Percentiles rank a stretch among this genome's conserved stretches.
Evolutionary conservation across 2,797 vertebrate genomes (phyloP).

Genomic region (Betta splendens): DNA sequence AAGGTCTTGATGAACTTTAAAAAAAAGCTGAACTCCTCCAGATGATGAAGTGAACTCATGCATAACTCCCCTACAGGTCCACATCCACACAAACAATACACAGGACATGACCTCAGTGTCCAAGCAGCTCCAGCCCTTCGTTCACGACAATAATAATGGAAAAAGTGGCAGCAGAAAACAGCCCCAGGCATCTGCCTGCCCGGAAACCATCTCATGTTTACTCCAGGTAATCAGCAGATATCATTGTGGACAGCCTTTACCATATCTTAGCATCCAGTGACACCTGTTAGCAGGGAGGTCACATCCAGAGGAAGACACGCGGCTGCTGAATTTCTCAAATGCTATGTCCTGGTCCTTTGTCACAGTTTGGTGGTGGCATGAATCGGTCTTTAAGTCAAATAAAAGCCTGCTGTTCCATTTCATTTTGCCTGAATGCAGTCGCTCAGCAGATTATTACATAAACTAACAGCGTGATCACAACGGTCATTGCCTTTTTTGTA

Average conservation of each 20-base stretch:
- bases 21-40: not conserved
- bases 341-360: slow-evolving; percentile 38
- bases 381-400: slow-evolving; percentile 29
- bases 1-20: not conserved
- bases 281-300: slow-evolving; percentile 45
- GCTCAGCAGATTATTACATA: not conserved
- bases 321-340: slow-evolving; percentile 43
- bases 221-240: slow-evolving; percentile 33
- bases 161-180: slow-evolving; percentile 24
- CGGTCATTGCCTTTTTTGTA: not conserved
- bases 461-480: not conserved
- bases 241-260: slow-evolving; percentile 25
- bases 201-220: slow-evolving; percentile 14
- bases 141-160: slow-evolving; percentile 3
- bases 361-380: slow-evolving; percentile 11
- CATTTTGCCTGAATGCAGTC: not conserved
- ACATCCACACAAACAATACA: slow-evolving; percentile 7
- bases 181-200: slow-evolving; percentile 1
- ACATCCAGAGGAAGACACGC: slow-evolving; percentile 36
- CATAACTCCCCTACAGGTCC: not conserved
- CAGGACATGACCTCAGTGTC: slow-evolving; percentile 12
- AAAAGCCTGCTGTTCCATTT: not conserved
- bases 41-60: not conserved
- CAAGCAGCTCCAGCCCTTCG: slow-evolving; percentile 10
- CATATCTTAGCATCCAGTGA: slow-evolving; percentile 15